These are phyloP conservation scores for Crotalus tigris DNA, from an alignment of 2,113 vertebrate genomes.

Conservation along the genomic window DNA sequence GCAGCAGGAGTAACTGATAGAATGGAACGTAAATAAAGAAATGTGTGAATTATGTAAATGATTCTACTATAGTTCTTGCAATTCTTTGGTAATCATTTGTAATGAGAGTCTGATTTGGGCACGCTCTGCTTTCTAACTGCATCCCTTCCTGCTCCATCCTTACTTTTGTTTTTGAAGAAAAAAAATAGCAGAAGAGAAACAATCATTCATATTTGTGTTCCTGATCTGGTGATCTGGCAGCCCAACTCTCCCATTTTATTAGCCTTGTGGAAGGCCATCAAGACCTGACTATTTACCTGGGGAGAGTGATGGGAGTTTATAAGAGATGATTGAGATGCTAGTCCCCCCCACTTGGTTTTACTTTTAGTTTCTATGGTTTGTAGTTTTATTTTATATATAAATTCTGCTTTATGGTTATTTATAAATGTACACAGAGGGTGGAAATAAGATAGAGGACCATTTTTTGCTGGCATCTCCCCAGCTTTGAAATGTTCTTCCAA, in stretches of 20 bases:
- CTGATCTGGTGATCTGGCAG: neutral
- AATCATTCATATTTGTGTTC: neutral
- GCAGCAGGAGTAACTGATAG: neutral
- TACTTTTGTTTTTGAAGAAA: neutral
- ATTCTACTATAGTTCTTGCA: neutral
- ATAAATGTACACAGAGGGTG: neutral
- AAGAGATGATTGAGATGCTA: neutral
- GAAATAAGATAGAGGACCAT: neutral
- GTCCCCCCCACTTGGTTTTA: neutral
- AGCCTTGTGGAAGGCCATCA: neutral
- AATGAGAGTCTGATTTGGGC: neutral
- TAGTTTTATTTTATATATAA: neutral
- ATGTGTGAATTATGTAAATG: neutral
- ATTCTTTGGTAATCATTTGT: neutral
- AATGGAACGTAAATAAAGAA: neutral
- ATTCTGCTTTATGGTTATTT: neutral
- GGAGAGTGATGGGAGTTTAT: neutral
- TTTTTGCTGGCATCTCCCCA: neutral
- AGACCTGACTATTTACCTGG: neutral
- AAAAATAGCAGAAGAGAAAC: neutral
- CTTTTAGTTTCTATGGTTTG: neutral
- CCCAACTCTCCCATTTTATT: neutral
- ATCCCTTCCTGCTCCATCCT: neutral
- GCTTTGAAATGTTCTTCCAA: neutral
- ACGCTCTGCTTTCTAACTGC: neutral